phyloP scores from a whole-genome alignment of 2,113 vertebrate genomes.

The Perca schrenkii region DNA sequence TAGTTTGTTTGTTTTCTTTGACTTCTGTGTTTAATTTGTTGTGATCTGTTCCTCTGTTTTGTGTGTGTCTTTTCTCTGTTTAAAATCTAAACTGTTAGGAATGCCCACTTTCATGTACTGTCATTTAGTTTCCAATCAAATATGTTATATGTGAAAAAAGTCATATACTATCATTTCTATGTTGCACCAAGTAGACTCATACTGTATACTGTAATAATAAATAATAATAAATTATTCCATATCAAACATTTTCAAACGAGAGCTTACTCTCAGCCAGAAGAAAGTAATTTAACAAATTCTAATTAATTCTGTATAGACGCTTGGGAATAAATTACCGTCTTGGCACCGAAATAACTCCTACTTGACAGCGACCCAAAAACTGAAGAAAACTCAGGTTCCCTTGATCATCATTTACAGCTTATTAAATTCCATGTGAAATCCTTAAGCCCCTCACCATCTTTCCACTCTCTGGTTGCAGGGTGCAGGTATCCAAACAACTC shows the following conservation, averaged over 20 bases:
- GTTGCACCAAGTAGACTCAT: neutral
- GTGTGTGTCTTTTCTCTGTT: too few relatives aligned
- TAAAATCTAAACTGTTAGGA: too few relatives aligned
- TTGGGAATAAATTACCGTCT: constrained; percentile 23
- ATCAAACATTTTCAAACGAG: neutral
- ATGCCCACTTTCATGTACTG: too few relatives aligned
- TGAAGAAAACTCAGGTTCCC: constrained; percentile 9
- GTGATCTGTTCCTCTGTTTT: too few relatives aligned
- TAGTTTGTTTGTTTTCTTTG: too few relatives aligned
- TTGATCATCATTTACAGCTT: constrained; percentile 32
- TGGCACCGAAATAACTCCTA: constrained; percentile 38
- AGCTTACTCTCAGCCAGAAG: constrained; percentile 3
- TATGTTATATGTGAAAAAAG: neutral
- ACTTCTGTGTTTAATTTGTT: too few relatives aligned
- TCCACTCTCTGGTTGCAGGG: constrained; percentile 84
- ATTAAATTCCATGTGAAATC: neutral
- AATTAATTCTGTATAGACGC: constrained; percentile 35
- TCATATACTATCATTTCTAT: neutral
- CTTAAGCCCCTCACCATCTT: constrained; percentile 81
- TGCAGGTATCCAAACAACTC: constrained; percentile 86
- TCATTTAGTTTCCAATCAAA: too few relatives aligned
- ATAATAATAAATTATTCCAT: neutral
- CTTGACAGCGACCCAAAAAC: constrained; percentile 28
- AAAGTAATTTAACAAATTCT: constrained; percentile 16
- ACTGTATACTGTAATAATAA: neutral